Evolutionary conservation across 2,113 vertebrate genomes (phyloP), one percentile per base, ranked within the genome.

Genomic region (Ranitomeya variabilis): DNA sequence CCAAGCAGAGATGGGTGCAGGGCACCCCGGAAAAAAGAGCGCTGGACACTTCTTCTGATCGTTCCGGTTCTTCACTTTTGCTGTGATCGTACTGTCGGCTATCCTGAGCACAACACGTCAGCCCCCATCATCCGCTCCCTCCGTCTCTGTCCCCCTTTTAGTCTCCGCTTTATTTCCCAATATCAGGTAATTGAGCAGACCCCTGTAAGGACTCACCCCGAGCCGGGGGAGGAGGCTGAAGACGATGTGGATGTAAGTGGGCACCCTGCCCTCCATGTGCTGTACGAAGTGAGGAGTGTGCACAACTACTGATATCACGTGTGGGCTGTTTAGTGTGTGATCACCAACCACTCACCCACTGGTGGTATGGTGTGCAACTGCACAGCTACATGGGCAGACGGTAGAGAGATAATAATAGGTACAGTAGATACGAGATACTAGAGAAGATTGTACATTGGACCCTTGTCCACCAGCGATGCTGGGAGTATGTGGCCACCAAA

Each of bases 201-300:
- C 23, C 23, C 4, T 31, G 52, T 89, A 51, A 85, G 71, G 81
- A 31, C 57, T 67, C 51, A 31, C 6, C 23, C 60, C 16, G 54
- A 89, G 45, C 10, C 0, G 2, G 8, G 37, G 45, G n/a, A 2
- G 16, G 82, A 89, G 18, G 52, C 64, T 4, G 14, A 55, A 73
- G 37, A 77, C 14, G 87, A 85, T 16, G 59, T 85, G 81, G 87
- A 84, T 85, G 87, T 89, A 85, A 89, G 87, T 89, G 60, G 62
- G 16, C 37, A 51, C 23, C 31, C 11, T n/a, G 54, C 67, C 66
- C 60, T 3, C 9, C 15, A 26, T 52, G 86, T 45, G 51, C 37
- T 86, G 2, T 11, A 57, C 12, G 80, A 76, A 57, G 55, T 57
- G 45, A n/a, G n/a, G 52, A 52, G 23, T 18, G 21, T 1, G 51